Conservation (phyloP, 37 sponge, comb jelly and placozoan genomes). For the Ianthella basta region DNA sequence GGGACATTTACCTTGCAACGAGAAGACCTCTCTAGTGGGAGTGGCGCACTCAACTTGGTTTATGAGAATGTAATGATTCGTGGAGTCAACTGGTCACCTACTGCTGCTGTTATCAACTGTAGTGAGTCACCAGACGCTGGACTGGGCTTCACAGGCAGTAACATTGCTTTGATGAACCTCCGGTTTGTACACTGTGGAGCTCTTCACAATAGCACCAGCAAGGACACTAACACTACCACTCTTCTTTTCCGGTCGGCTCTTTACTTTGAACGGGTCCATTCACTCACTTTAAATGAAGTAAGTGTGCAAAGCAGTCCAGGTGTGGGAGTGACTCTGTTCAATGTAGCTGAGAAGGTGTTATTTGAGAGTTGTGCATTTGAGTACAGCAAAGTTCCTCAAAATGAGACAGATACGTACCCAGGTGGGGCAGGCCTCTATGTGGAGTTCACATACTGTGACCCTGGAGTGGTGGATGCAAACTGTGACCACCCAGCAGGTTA, state of each 20-base stretch:
- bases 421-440: slow-evolving; percentile 62
- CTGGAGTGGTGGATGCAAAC: slow-evolving; percentile 34
- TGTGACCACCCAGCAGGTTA: slow-evolving; percentile 9
- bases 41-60: background rate
- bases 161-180: slow-evolving; percentile 16
- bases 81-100: background rate
- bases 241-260: slow-evolving; percentile 30
- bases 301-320: slow-evolving; percentile 18
- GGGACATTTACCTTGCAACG: no score
- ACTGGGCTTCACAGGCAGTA: slow-evolving; percentile 27
- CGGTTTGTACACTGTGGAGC: slow-evolving; percentile 28
- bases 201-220: slow-evolving; percentile 48
- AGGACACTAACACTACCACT: no score
- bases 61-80: background rate
- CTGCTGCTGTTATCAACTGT: background rate
- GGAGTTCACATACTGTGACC: slow-evolving; percentile 58
- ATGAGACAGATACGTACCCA: background rate
- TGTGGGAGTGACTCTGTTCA: slow-evolving; percentile 47
- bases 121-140: slow-evolving; percentile 14
- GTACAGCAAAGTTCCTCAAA: background rate
- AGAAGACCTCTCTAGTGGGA: no score
- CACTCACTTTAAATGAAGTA: slow-evolving; percentile 36
- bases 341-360: slow-evolving; percentile 23
- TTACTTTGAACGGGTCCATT: slow-evolving; percentile 36
- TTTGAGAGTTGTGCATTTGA: slow-evolving; percentile 34